phyloP scores from a whole-genome alignment of 2,113 vertebrate species.

The Datnioides undecimradiatus region DNA sequence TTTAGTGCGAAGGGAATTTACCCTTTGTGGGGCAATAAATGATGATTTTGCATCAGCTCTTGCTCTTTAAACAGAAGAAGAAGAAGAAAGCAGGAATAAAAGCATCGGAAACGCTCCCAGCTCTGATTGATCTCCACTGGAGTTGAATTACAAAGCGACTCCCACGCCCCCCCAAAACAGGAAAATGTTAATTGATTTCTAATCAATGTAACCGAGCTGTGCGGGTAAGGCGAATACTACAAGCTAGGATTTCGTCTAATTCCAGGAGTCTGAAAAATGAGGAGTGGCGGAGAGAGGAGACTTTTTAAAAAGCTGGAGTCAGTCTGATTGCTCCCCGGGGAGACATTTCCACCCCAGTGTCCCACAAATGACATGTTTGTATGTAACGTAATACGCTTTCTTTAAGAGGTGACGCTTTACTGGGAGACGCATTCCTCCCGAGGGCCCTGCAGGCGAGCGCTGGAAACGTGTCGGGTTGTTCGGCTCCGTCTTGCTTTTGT shows the following conservation, averaged over 20 bases:
- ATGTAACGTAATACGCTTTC: constrained; percentile 78
- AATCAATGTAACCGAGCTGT: constrained; percentile 67
- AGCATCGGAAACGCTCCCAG: background rate
- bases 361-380: constrained; percentile 79
- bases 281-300: constrained; percentile 65
- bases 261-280: constrained; percentile 71
- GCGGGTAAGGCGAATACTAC: constrained; percentile 25
- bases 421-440: constrained; percentile 66
- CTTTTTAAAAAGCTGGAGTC: constrained; percentile 74
- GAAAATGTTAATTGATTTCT: constrained; percentile 74
- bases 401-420: constrained; percentile 72
- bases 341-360: constrained; percentile 74
- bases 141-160: constrained; percentile 64
- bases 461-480: constrained; percentile 37
- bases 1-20: background rate
- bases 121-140: constrained; percentile 48
- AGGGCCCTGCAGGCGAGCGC: constrained; percentile 45
- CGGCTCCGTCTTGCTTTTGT: constrained; percentile 34
- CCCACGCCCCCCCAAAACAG: constrained; percentile 45
- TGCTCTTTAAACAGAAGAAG: background rate
- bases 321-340: constrained; percentile 79
- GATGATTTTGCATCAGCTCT: background rate
- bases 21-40: background rate
- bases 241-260: constrained; percentile 63
- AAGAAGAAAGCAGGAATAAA: background rate